Percentiles rank a stretch among this genome's conserved stretches.
These are phyloP conservation scores for Danaus melanippus DNA, from an alignment of 1,140 invertebrate species.

Conservation along the genomic window DNA sequence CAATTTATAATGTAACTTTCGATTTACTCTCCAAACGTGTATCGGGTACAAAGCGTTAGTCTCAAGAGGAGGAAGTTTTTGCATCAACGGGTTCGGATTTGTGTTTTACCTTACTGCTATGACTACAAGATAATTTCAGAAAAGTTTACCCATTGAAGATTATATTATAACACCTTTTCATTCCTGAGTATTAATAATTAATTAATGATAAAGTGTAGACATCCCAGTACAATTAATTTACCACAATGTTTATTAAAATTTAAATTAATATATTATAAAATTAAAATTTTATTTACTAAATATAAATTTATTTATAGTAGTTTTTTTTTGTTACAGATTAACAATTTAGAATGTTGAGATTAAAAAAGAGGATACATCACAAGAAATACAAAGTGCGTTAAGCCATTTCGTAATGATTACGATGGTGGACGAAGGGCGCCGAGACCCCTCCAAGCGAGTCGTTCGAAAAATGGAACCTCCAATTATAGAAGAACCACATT, in stretches of 20 bases:
- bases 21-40: conserved; percentile 16
- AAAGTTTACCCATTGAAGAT: not conserved
- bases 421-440: conserved; percentile 40
- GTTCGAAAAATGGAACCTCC: conserved; percentile 28
- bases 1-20: conserved; percentile 17
- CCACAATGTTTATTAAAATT: no score
- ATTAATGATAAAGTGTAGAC: no score
- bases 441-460: conserved; percentile 34
- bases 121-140: conserved; percentile 10
- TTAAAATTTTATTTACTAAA: conserved; percentile 1
- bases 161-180: no score
- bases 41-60: conserved; percentile 8
- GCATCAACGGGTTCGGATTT: conserved; percentile 18
- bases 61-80: conserved; percentile 17
- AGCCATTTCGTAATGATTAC: conserved; percentile 30
- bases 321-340: conserved; percentile 28
- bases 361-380: conserved; percentile 42
- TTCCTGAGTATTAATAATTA: no score
- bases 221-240: no score
- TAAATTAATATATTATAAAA: not conserved
- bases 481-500: conserved; percentile 29
- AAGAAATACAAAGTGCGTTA: conserved; percentile 56
- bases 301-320: conserved; percentile 2
- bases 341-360: conserved; percentile 36
- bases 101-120: conserved; percentile 15